phyloP scores from a whole-genome alignment of 2,888 invertebrate genomes.

The Lasioglossum calceatum region DNA sequence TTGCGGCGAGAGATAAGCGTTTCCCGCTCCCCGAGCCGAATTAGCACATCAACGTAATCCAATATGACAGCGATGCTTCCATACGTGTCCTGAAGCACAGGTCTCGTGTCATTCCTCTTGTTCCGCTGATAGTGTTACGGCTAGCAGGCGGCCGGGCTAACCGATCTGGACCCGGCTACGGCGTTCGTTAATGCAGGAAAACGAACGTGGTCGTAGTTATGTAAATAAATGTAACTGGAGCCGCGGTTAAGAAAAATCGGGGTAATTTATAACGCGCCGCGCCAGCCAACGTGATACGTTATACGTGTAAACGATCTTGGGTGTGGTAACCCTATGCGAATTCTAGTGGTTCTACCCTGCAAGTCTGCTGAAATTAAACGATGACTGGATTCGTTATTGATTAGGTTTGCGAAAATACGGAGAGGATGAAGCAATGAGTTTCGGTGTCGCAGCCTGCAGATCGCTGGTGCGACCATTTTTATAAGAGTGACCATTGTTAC shows the following conservation, averaged over 20 bases:
- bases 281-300: slow-evolving; percentile 41
- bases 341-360: slow-evolving; percentile 18
- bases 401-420: background rate
- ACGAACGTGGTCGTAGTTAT: slow-evolving; percentile 36
- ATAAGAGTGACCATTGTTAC: slow-evolving; percentile 19
- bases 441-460: background rate
- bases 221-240: slow-evolving; percentile 59
- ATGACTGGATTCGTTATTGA: slow-evolving; percentile 26
- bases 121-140: slow-evolving; percentile 35
- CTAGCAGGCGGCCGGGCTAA: background rate
- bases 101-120: slow-evolving; percentile 16
- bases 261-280: slow-evolving; percentile 58
- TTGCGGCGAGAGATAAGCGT: slow-evolving; percentile 38
- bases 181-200: slow-evolving; percentile 39
- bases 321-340: slow-evolving; percentile 54
- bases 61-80: slow-evolving; percentile 64
- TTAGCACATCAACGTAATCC: slow-evolving; percentile 68
- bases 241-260: slow-evolving; percentile 37
- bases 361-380: background rate
- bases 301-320: slow-evolving; percentile 61
- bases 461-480: slow-evolving; percentile 21
- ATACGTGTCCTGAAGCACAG: slow-evolving; percentile 34
- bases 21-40: slow-evolving; percentile 47
- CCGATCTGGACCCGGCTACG: background rate
- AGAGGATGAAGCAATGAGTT: background rate